phyloP scores from a whole-genome alignment of 2,113 vertebrate genomes.

The Mastomys coucha region DNA sequence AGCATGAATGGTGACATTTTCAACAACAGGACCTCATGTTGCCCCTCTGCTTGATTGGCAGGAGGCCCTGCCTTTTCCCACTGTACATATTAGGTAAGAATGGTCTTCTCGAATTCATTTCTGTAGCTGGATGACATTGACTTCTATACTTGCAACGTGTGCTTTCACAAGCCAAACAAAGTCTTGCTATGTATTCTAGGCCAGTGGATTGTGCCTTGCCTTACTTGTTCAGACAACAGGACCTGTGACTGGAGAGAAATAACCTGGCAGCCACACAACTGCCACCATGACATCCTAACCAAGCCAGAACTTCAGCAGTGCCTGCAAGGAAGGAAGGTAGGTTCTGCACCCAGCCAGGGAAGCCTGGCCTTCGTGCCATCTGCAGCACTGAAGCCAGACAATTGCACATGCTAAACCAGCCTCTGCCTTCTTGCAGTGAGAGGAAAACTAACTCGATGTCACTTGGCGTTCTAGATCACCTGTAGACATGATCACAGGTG shows the following conservation, averaged over 20 bases:
- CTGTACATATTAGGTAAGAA: not conserved
- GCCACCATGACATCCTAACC: slow-evolving; percentile 87
- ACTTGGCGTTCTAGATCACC: not conserved
- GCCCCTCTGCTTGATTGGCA: not conserved
- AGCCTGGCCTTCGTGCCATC: not conserved
- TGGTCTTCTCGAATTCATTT: not conserved
- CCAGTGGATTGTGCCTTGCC: slow-evolving; percentile 96
- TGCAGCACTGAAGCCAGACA: not conserved
- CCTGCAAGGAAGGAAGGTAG: slow-evolving; percentile 92
- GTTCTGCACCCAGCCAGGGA: not conserved
- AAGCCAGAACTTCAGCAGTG: slow-evolving; percentile 92
- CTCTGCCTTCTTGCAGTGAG: not conserved
- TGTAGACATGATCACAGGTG: not conserved
- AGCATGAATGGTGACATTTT: not conserved
- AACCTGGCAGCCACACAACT: slow-evolving; percentile 93
- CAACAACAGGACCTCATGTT: not conserved
- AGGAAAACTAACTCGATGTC: not conserved
- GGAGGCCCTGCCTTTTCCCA: not conserved
- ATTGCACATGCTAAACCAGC: not conserved
- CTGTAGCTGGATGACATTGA: not conserved
- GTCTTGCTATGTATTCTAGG: slow-evolving; percentile 86
- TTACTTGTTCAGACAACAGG: slow-evolving; percentile 97
- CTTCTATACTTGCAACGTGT: not conserved
- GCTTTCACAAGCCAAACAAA: slow-evolving; percentile 53
- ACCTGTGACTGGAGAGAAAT: slow-evolving; percentile 98